These are phyloP conservation scores for Oscheius sp. DNA, from an alignment of 1,140 invertebrate species.

Conservation along the genomic window DNA sequence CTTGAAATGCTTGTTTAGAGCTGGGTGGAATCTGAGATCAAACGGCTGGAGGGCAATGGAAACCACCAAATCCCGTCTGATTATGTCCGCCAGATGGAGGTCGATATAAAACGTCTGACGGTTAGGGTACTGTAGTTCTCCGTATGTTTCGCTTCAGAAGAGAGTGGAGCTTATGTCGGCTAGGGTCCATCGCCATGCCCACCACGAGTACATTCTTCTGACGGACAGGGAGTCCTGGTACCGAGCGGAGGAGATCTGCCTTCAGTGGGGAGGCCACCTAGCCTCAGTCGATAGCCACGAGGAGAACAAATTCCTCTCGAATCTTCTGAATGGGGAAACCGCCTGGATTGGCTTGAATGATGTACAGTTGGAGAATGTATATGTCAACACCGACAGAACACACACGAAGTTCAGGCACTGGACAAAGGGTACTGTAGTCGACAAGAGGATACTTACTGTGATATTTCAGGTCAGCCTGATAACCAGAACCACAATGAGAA, in stretches of 20 bases:
- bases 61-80: background rate
- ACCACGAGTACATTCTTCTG: slow-evolving; percentile 9
- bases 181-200: background rate
- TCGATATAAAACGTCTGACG: background rate
- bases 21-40: background rate
- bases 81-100: background rate
- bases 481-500: slow-evolving; percentile 30
- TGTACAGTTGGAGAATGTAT: slow-evolving; percentile 22
- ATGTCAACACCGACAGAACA: slow-evolving; percentile 10
- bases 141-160: background rate
- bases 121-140: background rate
- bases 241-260: slow-evolving; percentile 15
- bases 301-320: slow-evolving; percentile 1
- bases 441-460: background rate
- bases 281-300: background rate
- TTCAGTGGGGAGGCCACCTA: slow-evolving; percentile 16
- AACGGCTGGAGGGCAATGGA: background rate
- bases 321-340: background rate
- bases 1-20: slow-evolving; percentile 1
- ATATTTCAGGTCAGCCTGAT: slow-evolving; percentile 15
- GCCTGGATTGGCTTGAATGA: slow-evolving; percentile 26
- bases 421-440: background rate
- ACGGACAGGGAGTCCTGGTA: slow-evolving; percentile 17
- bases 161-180: slow-evolving; percentile 9
- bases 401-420: background rate